Evolutionary conservation across 2,797 vertebrate genomes (phyloP).

Genomic region (Poeciliopsis presidionis): DNA sequence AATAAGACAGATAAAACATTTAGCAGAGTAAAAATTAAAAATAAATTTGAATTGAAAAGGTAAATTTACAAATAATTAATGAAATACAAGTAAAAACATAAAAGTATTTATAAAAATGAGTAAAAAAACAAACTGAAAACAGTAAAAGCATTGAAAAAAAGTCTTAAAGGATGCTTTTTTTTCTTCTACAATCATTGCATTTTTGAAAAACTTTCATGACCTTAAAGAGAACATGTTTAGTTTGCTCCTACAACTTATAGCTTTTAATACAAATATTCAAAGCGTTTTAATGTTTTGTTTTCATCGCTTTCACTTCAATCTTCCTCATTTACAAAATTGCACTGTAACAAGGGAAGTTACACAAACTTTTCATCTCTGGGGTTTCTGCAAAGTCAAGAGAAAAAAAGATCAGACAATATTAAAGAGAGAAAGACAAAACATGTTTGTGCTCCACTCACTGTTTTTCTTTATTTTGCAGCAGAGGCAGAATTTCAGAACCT

Average conservation of each 20-base stretch:
- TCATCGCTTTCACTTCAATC: neutral
- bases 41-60: neutral
- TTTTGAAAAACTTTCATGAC: neutral
- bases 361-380: neutral
- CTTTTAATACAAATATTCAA: neutral
- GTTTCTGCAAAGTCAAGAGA: neutral
- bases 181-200: too few species aligned
- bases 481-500: conserved; percentile 28
- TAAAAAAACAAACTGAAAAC: neutral
- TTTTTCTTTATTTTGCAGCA: conserved; percentile 35
- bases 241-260: neutral
- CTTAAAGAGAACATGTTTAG: neutral
- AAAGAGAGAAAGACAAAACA: neutral
- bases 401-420: too few species aligned
- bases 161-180: neutral
- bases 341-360: neutral
- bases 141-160: neutral
- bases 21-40: neutral
- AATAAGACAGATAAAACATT: neutral
- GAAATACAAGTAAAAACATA: neutral
- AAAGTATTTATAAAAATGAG: neutral
- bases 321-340: neutral
- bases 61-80: neutral
- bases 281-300: neutral
- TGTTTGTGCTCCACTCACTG: conserved; percentile 47